A percentile compares a stretch with the other conserved stretches of the same genome.
Evolutionary conservation across 2,888 invertebrate genomes (phyloP).

Genomic region (Tetramorium bicarinatum): DNA sequence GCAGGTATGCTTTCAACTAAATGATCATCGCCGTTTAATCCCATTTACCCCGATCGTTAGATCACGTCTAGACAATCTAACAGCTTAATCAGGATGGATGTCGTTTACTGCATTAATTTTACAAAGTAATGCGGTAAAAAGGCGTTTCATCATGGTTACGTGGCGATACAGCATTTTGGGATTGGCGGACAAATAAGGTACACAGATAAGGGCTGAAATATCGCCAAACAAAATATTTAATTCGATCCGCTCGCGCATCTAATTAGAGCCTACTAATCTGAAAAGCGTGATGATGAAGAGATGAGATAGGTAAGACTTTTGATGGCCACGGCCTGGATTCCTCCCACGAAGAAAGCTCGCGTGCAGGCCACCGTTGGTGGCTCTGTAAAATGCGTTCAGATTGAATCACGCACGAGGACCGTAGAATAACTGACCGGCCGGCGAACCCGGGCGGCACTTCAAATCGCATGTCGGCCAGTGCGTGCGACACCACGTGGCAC

Average conservation of each 20-base stretch:
- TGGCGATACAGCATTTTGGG: neutral
- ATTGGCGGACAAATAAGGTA: neutral
- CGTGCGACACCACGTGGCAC: slow-evolving; percentile 72
- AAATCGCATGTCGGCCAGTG: slow-evolving; percentile 67
- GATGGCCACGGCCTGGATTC: slow-evolving; percentile 62
- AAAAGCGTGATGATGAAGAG: neutral
- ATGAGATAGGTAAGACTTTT: slow-evolving; percentile 34
- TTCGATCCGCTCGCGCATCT: neutral
- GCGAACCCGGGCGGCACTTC: neutral
- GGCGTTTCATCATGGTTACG: neutral
- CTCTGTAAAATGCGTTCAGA: slow-evolving; percentile 79
- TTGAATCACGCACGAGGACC: slow-evolving; percentile 74
- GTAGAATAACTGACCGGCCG: slow-evolving; percentile 78
- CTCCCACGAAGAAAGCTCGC: slow-evolving; percentile 70
- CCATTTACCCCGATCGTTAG: slow-evolving; percentile 40
- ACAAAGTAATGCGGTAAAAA: slow-evolving; percentile 23
- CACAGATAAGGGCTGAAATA: neutral
- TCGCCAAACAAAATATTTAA: slow-evolving; percentile 20
- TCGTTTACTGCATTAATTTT: slow-evolving; percentile 22
- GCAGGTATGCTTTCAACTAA: slow-evolving; percentile 29
- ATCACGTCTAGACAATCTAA: slow-evolving; percentile 43
- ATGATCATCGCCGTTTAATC: slow-evolving; percentile 45
- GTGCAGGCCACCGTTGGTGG: slow-evolving; percentile 69
- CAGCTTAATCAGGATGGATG: slow-evolving; percentile 2
- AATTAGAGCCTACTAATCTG: neutral